A percentile compares a stretch with the other conserved stretches of the same genome.
Conservation (phyloP, 2,888 invertebrate genomes). For the Oscheius sp. region DNA sequence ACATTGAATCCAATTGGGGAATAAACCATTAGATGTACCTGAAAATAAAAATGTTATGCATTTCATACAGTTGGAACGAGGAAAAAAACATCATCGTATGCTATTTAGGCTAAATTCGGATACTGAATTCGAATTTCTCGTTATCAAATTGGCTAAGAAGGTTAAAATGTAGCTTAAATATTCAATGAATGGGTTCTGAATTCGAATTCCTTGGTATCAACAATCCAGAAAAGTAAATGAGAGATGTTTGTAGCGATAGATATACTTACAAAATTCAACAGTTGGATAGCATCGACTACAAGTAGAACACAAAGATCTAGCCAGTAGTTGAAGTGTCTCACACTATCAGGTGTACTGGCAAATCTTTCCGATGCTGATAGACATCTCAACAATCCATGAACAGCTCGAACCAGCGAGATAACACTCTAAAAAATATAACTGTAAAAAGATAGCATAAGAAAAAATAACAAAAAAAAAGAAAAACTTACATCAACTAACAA, state of each 20-base stretch:
- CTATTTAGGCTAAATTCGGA: too few relatives aligned
- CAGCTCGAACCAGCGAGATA: slow-evolving; percentile 45
- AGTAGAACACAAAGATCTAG: slow-evolving; percentile 42
- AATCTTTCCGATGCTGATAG: slow-evolving; percentile 43
- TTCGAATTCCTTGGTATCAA: too few relatives aligned
- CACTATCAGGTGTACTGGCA: slow-evolving; percentile 40
- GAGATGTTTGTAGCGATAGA: neutral
- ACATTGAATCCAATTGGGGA: slow-evolving; percentile 53
- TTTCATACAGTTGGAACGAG: too few relatives aligned
- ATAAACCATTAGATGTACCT: slow-evolving; percentile 43
- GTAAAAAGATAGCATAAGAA: neutral
- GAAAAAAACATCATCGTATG: too few relatives aligned
- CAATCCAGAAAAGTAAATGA: too few relatives aligned
- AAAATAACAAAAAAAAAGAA: neutral
- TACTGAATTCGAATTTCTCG: too few relatives aligned
- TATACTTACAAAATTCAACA: slow-evolving; percentile 40
- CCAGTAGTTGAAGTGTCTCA: slow-evolving; percentile 51
- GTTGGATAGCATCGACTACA: slow-evolving; percentile 38
- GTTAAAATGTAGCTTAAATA: too few relatives aligned
- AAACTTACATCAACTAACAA: slow-evolving; percentile 38
- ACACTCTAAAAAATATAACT: slow-evolving; percentile 36
- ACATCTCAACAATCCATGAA: slow-evolving; percentile 48
- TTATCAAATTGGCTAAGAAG: too few relatives aligned
- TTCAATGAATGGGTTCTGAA: too few relatives aligned
- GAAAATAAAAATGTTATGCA: neutral